Evolutionary conservation across 2,888 invertebrate genomes (phyloP).

Genomic region (Scrobipalpa costella): DNA sequence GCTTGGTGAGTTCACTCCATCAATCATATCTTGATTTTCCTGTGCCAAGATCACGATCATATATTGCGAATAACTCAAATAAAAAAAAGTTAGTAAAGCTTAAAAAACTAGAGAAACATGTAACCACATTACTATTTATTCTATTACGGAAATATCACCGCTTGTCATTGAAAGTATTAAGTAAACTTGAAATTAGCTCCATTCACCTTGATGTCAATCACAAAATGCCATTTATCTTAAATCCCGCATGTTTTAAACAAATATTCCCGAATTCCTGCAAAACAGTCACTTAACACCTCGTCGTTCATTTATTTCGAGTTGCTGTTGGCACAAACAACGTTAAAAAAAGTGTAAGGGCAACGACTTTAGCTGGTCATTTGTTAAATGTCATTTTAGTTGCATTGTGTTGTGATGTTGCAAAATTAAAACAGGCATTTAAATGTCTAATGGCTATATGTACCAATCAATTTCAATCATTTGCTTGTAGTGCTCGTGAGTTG

Average conservation of each 20-base stretch:
- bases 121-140: background rate
- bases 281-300: background rate
- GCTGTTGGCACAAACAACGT: slow-evolving; percentile 14
- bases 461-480: no score
- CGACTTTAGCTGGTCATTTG: slow-evolving; percentile 14
- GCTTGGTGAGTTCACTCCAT: no score
- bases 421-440: background rate
- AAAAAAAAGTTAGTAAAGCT: no score
- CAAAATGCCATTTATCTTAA: background rate
- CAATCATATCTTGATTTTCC: no score
- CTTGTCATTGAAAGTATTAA: background rate
- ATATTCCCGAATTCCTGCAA: background rate
- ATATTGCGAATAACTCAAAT: no score
- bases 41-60: no score
- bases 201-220: background rate
- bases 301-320: slow-evolving; percentile 16
- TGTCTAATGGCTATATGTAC: no score
- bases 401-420: no score
- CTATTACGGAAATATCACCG: background rate
- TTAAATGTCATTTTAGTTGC: background rate
- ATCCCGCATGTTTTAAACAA: background rate
- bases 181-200: slow-evolving; percentile 4
- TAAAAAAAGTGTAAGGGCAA: slow-evolving; percentile 1
- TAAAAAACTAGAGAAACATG: background rate
- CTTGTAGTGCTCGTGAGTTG: no score